phyloP scores from a whole-genome alignment of 2,797 vertebrate species.

The Sebastes umbrosus region DNA sequence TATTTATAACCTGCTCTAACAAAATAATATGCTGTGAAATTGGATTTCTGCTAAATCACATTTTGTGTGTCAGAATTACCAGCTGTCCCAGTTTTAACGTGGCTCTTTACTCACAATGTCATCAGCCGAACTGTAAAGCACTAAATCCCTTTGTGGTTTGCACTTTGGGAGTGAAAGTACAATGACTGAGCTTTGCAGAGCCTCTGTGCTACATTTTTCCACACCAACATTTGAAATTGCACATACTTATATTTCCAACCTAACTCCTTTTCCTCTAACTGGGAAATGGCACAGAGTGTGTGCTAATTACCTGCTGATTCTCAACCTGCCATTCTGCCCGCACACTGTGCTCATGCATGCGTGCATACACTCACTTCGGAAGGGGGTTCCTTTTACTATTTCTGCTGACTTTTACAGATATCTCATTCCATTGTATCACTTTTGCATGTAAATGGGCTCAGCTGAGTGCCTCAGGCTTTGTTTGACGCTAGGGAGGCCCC shows the following conservation, averaged over 20 bases:
- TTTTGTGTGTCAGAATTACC: slow-evolving; percentile 55
- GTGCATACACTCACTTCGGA: slow-evolving; percentile 25
- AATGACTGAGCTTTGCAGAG: background rate
- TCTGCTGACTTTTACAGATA: slow-evolving; percentile 26
- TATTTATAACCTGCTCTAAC: slow-evolving; percentile 46
- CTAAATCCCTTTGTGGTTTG: slow-evolving; percentile 27
- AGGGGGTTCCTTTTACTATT: slow-evolving; percentile 38
- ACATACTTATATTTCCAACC: background rate
- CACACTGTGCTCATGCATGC: slow-evolving; percentile 59
- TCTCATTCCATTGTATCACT: slow-evolving; percentile 24
- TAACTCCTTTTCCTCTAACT: background rate
- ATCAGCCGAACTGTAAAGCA: slow-evolving; percentile 3
- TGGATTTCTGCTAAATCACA: slow-evolving; percentile 58
- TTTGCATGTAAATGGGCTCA: slow-evolving; percentile 17
- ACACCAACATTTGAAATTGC: slow-evolving; percentile 6
- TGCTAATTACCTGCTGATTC: slow-evolving; percentile 67
- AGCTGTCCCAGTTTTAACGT: slow-evolving; percentile 50
- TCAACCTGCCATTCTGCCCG: slow-evolving; percentile 62
- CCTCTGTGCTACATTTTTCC: background rate
- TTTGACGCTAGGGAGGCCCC: slow-evolving; percentile 38
- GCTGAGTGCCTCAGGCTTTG: slow-evolving; percentile 20
- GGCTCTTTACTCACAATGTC: slow-evolving; percentile 26
- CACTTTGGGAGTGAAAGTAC: background rate
- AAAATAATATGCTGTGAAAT: slow-evolving; percentile 58
- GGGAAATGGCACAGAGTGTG: slow-evolving; percentile 31